Evolutionary conservation across 2,113 vertebrate genomes (phyloP), one percentile per base, ranked within the genome.

Genomic region (Nannospalax galili): DNA sequence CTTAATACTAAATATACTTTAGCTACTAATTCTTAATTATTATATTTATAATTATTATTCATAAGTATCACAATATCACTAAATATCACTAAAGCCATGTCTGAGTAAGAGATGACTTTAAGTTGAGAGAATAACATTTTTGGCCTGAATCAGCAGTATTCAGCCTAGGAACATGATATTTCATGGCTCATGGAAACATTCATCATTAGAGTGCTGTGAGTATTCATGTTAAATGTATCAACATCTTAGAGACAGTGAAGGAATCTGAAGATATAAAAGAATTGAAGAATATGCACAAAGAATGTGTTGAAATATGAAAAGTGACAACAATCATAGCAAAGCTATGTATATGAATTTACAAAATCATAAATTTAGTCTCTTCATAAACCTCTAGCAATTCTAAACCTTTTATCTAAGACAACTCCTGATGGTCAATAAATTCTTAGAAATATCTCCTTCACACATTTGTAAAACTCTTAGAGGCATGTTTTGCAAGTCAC

Each of bases 401-500:
- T 77, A 84, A 95, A 88, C 26, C 79, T 40, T 94, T 94, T 96
- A 72, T 42, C 20, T 91, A 94, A 91, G 52, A 28, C 72, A 90
- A 67, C 92, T 90, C 28, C 58, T 86, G 92, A 87, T 73, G 75
- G 22, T 7, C 67, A 94, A 67, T 84, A 95, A 86, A 69, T 95
- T 90, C 42, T 88, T 69, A 92, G 24, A 75, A 94, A 89, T 95
- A 96, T 79, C 22, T 84, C 20, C 22, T 89, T 94, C 78, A 52
- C 48, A 97, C 26, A 73, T 90, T 88, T 93, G 64, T 93, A 48
- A 91, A 94, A 92, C 62, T 91, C 87, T 90, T 19, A 86, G 58
- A 92, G 42, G 42, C 26, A 2, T 95, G 56, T 96, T 97, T 94
- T 96, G 95, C 90, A 87, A 88, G 60, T 87, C 7, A 93, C 11